Evolutionary conservation across 2,888 invertebrate species (phyloP).

Genomic region (Trisateles emortualis): DNA sequence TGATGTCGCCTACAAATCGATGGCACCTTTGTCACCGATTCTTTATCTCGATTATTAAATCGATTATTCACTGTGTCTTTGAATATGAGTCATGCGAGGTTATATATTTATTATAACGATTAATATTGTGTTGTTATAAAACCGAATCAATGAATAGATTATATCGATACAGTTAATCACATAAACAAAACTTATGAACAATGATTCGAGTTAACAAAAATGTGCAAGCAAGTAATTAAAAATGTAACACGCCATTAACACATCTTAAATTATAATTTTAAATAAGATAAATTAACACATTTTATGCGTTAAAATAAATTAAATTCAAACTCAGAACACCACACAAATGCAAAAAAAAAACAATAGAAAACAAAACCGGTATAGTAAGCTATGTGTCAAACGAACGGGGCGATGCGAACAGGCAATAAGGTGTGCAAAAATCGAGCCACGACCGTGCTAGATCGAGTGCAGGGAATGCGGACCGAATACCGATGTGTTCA

Average conservation of each 20-base stretch:
- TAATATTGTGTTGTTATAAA: conserved; percentile 32
- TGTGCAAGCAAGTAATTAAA: conserved; percentile 26
- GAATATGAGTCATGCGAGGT: conserved; percentile 51
- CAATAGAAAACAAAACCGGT: conserved; percentile 58
- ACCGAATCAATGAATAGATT: conserved; percentile 41
- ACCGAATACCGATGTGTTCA: conserved; percentile 67
- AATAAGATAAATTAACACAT: conserved; percentile 46
- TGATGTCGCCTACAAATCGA: conserved; percentile 54
- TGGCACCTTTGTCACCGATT: conserved; percentile 62
- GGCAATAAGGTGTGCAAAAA: conserved; percentile 82
- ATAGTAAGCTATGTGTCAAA: conserved; percentile 72
- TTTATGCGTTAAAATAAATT: conserved; percentile 42
- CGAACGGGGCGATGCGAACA: conserved; percentile 68
- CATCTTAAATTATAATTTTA: conserved; percentile 27
- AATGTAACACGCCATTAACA: background rate
- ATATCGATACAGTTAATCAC: conserved; percentile 30
- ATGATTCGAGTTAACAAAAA: conserved; percentile 13
- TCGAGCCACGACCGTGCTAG: conserved; percentile 65
- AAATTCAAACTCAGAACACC: conserved; percentile 51
- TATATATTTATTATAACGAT: conserved; percentile 46
- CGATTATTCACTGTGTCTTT: conserved; percentile 46
- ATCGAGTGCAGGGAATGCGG: conserved; percentile 74
- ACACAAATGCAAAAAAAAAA: conserved; percentile 61
- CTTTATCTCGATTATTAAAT: conserved; percentile 54
- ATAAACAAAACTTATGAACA: background rate